These are phyloP conservation scores for Falco peregrinus DNA, from an alignment of 2,797 vertebrate genomes.

Conservation along the genomic window DNA sequence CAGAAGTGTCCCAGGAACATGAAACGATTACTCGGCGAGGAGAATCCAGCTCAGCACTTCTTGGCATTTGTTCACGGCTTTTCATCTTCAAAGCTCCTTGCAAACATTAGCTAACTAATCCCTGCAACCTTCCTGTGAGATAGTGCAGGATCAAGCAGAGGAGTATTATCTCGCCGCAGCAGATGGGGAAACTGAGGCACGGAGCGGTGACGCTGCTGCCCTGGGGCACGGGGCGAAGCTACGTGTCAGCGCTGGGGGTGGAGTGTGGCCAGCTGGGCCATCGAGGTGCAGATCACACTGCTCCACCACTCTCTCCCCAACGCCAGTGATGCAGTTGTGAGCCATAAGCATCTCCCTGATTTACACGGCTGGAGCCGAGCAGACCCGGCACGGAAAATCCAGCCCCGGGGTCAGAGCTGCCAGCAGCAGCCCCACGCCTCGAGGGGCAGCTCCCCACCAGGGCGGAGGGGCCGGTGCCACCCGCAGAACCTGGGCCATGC, in stretches of 20 bases:
- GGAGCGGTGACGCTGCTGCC: slow-evolving; percentile 41
- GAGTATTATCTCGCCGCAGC: slow-evolving; percentile 43
- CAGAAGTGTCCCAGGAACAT: slow-evolving; percentile 61
- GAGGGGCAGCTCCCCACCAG: background rate
- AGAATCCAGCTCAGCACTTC: slow-evolving; percentile 68
- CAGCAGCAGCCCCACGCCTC: background rate
- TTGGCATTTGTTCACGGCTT: slow-evolving; percentile 63
- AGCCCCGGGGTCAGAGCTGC: background rate
- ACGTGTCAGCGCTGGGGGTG: slow-evolving; percentile 48
- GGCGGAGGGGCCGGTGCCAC: background rate
- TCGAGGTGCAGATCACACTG: background rate
- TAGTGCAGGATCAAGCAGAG: slow-evolving; percentile 59
- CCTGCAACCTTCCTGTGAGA: slow-evolving; percentile 57
- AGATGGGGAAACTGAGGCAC: slow-evolving; percentile 70
- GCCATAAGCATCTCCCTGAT: background rate
- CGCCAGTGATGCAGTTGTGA: background rate
- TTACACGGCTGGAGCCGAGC: background rate
- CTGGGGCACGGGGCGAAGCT: background rate
- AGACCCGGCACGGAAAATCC: background rate
- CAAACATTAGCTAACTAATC: slow-evolving; percentile 65
- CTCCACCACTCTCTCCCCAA: slow-evolving; percentile 1
- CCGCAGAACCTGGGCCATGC: background rate
- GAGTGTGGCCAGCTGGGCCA: background rate
- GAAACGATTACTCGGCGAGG: slow-evolving; percentile 63
- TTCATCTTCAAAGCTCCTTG: slow-evolving; percentile 69